These are phyloP conservation scores for Pyralis farinalis DNA, from an alignment of 2,888 invertebrate species.

Conservation along the genomic window DNA sequence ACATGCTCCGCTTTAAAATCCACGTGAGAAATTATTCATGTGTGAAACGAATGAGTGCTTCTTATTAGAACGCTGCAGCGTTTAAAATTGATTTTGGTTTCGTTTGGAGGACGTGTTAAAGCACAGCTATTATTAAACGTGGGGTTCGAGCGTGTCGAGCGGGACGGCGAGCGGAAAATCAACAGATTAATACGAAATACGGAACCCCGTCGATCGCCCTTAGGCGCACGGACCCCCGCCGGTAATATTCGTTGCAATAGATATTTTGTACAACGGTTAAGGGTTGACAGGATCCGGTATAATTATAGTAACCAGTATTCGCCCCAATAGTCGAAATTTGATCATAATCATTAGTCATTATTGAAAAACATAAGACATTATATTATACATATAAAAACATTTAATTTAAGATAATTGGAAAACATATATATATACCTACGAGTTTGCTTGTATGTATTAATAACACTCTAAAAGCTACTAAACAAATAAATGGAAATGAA, in stretches of 20 bases:
- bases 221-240: slow-evolving; percentile 50
- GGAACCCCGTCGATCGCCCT: slow-evolving; percentile 53
- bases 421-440: no score
- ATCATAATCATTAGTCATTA: no score
- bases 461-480: no score
- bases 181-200: slow-evolving; percentile 72
- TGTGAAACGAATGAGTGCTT: slow-evolving; percentile 48
- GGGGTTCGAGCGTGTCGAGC: slow-evolving; percentile 50
- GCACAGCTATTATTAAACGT: slow-evolving; percentile 70
- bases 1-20: slow-evolving; percentile 23
- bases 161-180: slow-evolving; percentile 74
- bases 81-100: slow-evolving; percentile 24
- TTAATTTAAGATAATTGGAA: no score
- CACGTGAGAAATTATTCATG: slow-evolving; percentile 32
- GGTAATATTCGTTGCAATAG: slow-evolving; percentile 67
- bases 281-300: slow-evolving; percentile 43
- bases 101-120: slow-evolving; percentile 65
- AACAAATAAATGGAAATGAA: no score
- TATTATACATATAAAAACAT: no score
- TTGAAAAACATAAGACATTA: no score
- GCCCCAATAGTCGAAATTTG: no score
- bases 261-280: slow-evolving; percentile 60
- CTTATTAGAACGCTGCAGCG: slow-evolving; percentile 30
- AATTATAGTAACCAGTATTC: no score
- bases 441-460: no score